phyloP scores from a whole-genome alignment of 1,140 invertebrate genomes.

The fruit fly (Drosophila melanogaster) region Release_6_plus_ISO1_MT NT_037436.4:18493001-18493500 shows the following conservation, averaged over 20 bases:
- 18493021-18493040: constrained; percentile 14
- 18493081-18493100: constrained; percentile 77
- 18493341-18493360: no score
- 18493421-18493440: no score
- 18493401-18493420: not conserved
- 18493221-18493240: constrained; percentile 51
- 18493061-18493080: constrained; percentile 77
- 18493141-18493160: constrained; percentile 16
- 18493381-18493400: no score
- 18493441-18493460: not conserved
- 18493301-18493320: not conserved
- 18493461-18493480: no score
- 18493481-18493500: not conserved
- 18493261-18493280: no score
- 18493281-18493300: no score
- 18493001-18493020: constrained; percentile 37
- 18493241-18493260: constrained; percentile 48
- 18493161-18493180: constrained; percentile 16
- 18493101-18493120: constrained; percentile 62
- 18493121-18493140: constrained; percentile 6
- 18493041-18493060: constrained; percentile 41
- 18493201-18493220: constrained; percentile 62
- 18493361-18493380: no score
- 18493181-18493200: constrained; percentile 37
- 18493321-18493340: not conserved